phyloP scores from a whole-genome alignment of 2,888 invertebrate genomes.

The Polyommatus iphigenia region DNA sequence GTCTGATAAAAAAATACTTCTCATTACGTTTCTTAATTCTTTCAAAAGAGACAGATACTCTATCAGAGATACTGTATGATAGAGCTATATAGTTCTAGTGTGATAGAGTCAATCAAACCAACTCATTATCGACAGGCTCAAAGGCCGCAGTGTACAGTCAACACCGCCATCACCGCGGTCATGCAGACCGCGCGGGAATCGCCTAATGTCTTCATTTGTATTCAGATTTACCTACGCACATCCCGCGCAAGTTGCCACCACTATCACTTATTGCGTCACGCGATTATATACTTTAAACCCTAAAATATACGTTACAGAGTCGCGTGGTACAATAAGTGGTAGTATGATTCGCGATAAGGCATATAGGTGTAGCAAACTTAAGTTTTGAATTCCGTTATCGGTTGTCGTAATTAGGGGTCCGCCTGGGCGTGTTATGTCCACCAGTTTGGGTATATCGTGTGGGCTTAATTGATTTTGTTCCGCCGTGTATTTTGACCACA shows the following conservation, averaged over 20 bases:
- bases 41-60: too few species aligned
- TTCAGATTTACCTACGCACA: conserved; percentile 67
- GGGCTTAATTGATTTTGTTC: conserved; percentile 8
- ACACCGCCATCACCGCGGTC: background rate
- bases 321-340: background rate
- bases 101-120: background rate
- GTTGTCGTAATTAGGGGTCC: background rate
- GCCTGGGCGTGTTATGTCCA: background rate
- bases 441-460: background rate
- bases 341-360: conserved; percentile 12
- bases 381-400: conserved; percentile 32
- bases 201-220: conserved; percentile 73
- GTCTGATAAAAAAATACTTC: too few species aligned
- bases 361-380: conserved; percentile 30
- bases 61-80: too few species aligned
- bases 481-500: background rate
- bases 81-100: too few species aligned
- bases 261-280: background rate
- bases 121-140: background rate
- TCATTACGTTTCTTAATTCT: too few species aligned
- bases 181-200: conserved; percentile 50
- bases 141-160: background rate
- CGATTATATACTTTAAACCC: background rate
- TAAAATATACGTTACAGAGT: conserved; percentile 29
- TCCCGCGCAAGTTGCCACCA: conserved; percentile 42